Percentiles rank a stretch among this genome's conserved stretches.
Evolutionary conservation across 1,140 invertebrate genomes (phyloP).

Genomic region (Heliconius nattereri): DNA sequence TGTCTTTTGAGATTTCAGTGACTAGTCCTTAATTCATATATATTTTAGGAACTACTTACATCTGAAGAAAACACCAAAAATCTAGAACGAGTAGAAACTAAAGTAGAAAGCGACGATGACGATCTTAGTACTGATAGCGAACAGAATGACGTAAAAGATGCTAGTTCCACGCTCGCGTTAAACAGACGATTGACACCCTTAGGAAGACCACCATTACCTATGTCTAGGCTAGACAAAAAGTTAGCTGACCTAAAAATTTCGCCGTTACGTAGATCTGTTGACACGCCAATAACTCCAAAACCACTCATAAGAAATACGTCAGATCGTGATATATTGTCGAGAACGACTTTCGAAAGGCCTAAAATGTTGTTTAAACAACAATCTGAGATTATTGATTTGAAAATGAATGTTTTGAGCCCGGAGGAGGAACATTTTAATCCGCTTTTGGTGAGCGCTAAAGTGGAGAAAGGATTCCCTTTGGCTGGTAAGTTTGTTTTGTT

Average conservation of each 20-base stretch:
- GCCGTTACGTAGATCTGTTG: conserved; percentile 60
- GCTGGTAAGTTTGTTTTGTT: conserved; percentile 49
- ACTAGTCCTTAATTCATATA: no score
- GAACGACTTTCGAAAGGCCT: conserved; percentile 58
- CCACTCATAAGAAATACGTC: conserved; percentile 57
- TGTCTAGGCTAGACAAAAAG: conserved; percentile 68
- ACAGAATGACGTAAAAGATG: conserved; percentile 65
- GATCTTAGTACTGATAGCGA: conserved; percentile 76
- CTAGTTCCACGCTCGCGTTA: conserved; percentile 45
- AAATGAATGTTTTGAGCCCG: conserved; percentile 70
- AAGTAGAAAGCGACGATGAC: conserved; percentile 75
- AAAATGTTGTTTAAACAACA: conserved; percentile 71
- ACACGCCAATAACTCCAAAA: conserved; percentile 55
- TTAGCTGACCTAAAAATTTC: conserved; percentile 64
- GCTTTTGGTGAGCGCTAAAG: conserved; percentile 54
- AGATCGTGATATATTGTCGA: conserved; percentile 58
- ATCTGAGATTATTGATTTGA: conserved; percentile 83
- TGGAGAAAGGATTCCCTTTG: conserved; percentile 67
- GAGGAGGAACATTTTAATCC: conserved; percentile 71
- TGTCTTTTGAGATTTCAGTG: no score
- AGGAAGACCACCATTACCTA: conserved; percentile 62
- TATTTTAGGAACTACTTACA: conserved; percentile 71
- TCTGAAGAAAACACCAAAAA: conserved; percentile 77
- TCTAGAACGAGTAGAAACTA: conserved; percentile 71
- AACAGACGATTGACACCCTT: conserved; percentile 55